Evolutionary conservation across 2,888 invertebrate genomes (phyloP), one percentile per base, ranked within the genome.

Genomic region (Galeopsomyia nigrocyanea): DNA sequence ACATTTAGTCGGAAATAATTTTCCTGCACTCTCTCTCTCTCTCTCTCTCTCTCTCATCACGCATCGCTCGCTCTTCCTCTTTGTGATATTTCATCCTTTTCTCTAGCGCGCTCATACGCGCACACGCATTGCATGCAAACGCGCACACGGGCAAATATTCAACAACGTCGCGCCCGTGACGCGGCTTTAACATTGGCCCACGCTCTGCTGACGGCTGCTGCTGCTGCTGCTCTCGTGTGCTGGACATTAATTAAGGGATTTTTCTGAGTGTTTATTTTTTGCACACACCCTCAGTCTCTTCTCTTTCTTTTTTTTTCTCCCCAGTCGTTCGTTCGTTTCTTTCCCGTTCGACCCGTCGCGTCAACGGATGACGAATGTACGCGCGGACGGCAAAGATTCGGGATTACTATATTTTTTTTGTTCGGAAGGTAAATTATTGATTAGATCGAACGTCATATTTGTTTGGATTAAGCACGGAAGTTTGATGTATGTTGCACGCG

Each of bases 161-260:
- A 71, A 47, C 60, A 75, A 74, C 68, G 71, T 66, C 69, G 75
- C 60, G 39, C 10, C 39, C 68, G 75, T 60, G 72, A 75, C 50
- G 72, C 79, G 75, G 75, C 69, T 73, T 72, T 73, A 75, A 70
- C 75, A 67, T 64, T 31, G 73, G 66, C 56, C 57, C 62, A 39
- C 13, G 39, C 39, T 39, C 10, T 39, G 71, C 68, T 71, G 74
- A 71, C 68, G 68, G 68, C 68, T 68, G 58, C 74, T 26, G 5
- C 26, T 2, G 68, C 68, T 68, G 58, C 74, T 26, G 5, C 26
- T 2, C 26, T 69, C 63, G 53, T 64, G 75, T 64, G 50, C 63
- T 57, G 73, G 73, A 73, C 75, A 75, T 75, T 75, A 75, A 75
- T 75, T 75, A 75, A 75, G 75, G 75, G 70, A 75, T 76, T 74